Evolutionary conservation across 1,140 invertebrate genomes (phyloP).

Genomic region (Drosophila parabipectinata): DNA sequence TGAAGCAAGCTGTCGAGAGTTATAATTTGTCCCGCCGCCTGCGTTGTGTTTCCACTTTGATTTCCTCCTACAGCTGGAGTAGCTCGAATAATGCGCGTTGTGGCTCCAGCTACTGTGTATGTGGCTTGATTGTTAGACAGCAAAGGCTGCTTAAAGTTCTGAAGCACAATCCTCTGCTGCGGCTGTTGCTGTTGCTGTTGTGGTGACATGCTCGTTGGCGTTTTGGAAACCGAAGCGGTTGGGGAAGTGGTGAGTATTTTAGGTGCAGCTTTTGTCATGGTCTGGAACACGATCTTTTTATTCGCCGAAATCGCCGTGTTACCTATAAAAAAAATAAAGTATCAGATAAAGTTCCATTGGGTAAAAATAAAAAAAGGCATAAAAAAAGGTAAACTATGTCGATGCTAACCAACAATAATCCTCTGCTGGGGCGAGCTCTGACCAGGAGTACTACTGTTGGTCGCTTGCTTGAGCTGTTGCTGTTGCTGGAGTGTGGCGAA

Average conservation of each 20-base stretch:
- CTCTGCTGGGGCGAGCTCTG: slow-evolving; percentile 57
- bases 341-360: not conserved
- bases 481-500: slow-evolving; percentile 76
- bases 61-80: slow-evolving; percentile 26
- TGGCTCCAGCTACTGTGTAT: slow-evolving; percentile 13
- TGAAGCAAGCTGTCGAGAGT: slow-evolving; percentile 88
- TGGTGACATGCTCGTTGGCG: slow-evolving; percentile 34
- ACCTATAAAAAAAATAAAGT: slow-evolving; percentile 26
- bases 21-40: slow-evolving; percentile 86
- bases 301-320: slow-evolving; percentile 75
- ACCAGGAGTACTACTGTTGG: slow-evolving; percentile 30
- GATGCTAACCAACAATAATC: slow-evolving; percentile 69
- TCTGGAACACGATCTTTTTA: slow-evolving; percentile 75
- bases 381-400: not conserved
- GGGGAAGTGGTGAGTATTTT: slow-evolving; percentile 69
- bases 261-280: slow-evolving; percentile 52
- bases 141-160: slow-evolving; percentile 75
- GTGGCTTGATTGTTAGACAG: slow-evolving; percentile 7
- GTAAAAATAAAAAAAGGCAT: not conserved
- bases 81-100: slow-evolving; percentile 56
- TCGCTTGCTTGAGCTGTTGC: slow-evolving; percentile 62
- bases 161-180: slow-evolving; percentile 84
- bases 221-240: slow-evolving; percentile 22
- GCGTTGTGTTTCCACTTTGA: slow-evolving; percentile 12
- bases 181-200: slow-evolving; percentile 79